Base-by-base conservation (phyloP, 2,888 invertebrate species). In the Actias luna region DNA sequence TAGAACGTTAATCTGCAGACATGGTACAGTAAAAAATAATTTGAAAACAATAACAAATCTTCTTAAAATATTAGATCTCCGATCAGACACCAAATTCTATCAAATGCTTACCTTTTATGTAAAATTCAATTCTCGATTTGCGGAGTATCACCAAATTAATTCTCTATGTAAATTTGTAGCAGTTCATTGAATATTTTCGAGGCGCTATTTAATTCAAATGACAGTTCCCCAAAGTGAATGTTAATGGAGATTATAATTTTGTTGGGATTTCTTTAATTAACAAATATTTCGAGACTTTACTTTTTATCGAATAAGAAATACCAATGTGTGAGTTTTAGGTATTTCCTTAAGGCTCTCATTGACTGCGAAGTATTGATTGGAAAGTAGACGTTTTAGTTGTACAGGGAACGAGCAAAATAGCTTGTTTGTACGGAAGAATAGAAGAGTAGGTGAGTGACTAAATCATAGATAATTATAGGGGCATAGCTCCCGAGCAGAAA, bases 91-190 rank as follows among this genome's bases (percentile, higher is more conserved):
- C 14, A 29, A 55, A 16, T 5, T 10, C 29, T 5, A n/a, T n/a
- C 2, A 55, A 55, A 29, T 27, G 10, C 29, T 29, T 55, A 55
- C 29, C 55, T 8, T 16, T 55, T 7, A 29, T 10, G 29, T 55
- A 29, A 29, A 29, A 29, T 29, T 35, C n/a, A 60, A 50, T 61
- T 61, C 39, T 31, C 10, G 31, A 50, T 62, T 42, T 31, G 8
- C 18, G 39, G 61, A 42, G 39, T n/a, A 57, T 57, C 39, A 46
- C 55, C 57, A 61, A 61, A 61, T 58, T 62, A 62, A 62, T 62
- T 62, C 61, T 36, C 31, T n/a, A 57, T 57, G 55, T 62, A 57
- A 57, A 58, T 61, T 61, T 61, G 29, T 58, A 57, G 61, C 58
- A 58, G 61, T 42, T 42, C 61, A 58, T 58, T 61, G 61, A 36